Conservation (phyloP, 1,140 invertebrate genomes). For the Nomia melanderi region DNA sequence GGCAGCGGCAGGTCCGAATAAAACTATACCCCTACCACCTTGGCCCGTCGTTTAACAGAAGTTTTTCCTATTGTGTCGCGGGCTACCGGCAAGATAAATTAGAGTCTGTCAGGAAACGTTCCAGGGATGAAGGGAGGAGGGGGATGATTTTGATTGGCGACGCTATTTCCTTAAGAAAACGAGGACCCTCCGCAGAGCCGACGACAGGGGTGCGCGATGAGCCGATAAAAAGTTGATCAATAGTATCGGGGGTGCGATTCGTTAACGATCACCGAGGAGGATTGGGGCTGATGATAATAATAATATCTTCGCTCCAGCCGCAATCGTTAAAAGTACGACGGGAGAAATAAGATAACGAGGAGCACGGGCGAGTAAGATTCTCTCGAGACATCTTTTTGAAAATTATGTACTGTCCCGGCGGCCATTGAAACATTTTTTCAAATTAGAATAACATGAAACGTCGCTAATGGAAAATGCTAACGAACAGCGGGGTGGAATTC, state of each 20-base stretch:
- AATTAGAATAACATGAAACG: too few species aligned
- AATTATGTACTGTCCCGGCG: too few species aligned
- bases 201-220: constrained; percentile 13
- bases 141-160: constrained; percentile 40
- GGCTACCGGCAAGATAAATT: constrained; percentile 54
- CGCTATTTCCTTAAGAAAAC: constrained; percentile 44
- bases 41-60: neutral
- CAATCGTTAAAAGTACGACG: neutral
- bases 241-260: constrained; percentile 25
- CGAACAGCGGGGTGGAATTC: too few species aligned
- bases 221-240: constrained; percentile 40
- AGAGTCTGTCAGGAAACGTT: constrained; percentile 41
- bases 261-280: constrained; percentile 4
- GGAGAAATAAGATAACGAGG: too few species aligned
- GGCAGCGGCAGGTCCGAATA: neutral
- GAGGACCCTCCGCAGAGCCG: constrained; percentile 16
- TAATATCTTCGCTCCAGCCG: too few species aligned
- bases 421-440: too few species aligned
- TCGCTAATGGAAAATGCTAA: too few species aligned
- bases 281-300: neutral
- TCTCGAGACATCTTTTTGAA: too few species aligned
- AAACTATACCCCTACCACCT: neutral
- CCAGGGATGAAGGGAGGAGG: neutral
- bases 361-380: too few species aligned
- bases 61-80: constrained; percentile 13